phyloP scores from a whole-genome alignment of 2,797 vertebrate species.

The Darevskia nairensis region DNA sequence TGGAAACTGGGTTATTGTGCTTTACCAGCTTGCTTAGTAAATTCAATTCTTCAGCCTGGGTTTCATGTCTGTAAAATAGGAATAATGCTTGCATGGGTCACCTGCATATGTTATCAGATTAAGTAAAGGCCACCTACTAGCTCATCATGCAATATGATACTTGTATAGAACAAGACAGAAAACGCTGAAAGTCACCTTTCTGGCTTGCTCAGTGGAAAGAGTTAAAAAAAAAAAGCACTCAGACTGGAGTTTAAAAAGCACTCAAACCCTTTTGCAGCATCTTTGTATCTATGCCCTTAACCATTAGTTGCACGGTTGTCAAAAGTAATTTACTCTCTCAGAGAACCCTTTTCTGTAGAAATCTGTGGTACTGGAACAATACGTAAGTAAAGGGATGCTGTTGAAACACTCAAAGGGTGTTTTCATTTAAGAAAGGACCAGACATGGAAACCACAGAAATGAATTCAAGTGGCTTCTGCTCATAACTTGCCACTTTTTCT shows the following conservation, averaged over 20 bases:
- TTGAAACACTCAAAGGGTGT: constrained; percentile 22
- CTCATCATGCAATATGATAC: background rate
- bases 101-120: background rate
- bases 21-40: background rate
- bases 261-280: background rate
- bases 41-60: background rate
- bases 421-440: background rate
- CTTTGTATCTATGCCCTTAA: background rate
- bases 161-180: background rate
- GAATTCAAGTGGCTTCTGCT: background rate
- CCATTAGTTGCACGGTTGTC: background rate
- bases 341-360: background rate
- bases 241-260: background rate
- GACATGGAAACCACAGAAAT: background rate
- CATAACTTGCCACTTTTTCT: constrained; percentile 14
- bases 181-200: background rate
- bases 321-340: background rate
- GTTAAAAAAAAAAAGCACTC: background rate
- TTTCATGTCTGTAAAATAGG: background rate
- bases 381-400: background rate
- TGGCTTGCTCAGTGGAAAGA: background rate
- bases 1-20: background rate
- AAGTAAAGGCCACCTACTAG: background rate
- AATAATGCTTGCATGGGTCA: background rate
- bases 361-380: constrained; percentile 27